phyloP scores from a whole-genome alignment of 2,797 vertebrate genomes.

The Botia almorhae region DNA sequence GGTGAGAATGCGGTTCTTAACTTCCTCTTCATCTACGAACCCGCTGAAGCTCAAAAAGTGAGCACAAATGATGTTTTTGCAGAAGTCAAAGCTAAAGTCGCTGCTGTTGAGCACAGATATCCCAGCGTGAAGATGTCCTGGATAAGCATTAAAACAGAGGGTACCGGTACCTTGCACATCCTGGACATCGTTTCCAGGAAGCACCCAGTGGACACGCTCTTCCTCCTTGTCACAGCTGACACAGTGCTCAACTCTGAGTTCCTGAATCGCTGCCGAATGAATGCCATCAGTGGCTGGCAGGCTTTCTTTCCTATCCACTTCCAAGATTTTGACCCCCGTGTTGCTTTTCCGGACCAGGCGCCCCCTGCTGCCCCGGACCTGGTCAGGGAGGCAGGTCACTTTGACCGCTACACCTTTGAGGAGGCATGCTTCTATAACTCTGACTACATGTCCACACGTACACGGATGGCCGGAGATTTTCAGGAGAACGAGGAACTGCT shows the following conservation, averaged over 20 bases:
- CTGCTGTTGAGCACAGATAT: slow-evolving; percentile 84
- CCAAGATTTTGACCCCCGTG: slow-evolving; percentile 89
- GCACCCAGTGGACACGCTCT: slow-evolving; percentile 93
- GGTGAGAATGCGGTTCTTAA: slow-evolving; percentile 88
- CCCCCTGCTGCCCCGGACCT: slow-evolving; percentile 79
- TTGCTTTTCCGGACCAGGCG: slow-evolving; percentile 85
- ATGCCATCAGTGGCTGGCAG: slow-evolving; percentile 96
- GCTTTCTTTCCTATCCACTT: slow-evolving; percentile 98
- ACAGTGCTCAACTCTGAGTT: slow-evolving; percentile 88
- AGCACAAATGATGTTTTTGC: slow-evolving; percentile 90
- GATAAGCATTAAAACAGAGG: slow-evolving; percentile 95
- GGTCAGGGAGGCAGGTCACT: slow-evolving; percentile 87
- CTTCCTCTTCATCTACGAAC: slow-evolving; percentile 93
- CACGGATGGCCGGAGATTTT: slow-evolving; percentile 81
- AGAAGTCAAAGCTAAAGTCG: slow-evolving; percentile 86
- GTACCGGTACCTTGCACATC: slow-evolving; percentile 89
- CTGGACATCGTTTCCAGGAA: slow-evolving; percentile 98
- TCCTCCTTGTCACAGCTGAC: slow-evolving; percentile 87
- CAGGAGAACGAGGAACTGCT: slow-evolving; percentile 93
- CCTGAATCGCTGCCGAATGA: slow-evolving; percentile 97
- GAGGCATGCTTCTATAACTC: slow-evolving; percentile 97
- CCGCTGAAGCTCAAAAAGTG: slow-evolving; percentile 91
- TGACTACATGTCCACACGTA: slow-evolving; percentile 91
- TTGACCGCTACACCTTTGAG: slow-evolving; percentile 85
- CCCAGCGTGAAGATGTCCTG: slow-evolving; percentile 89